phyloP scores from a whole-genome alignment of 2,113 vertebrate genomes.

The Eleginops maclovinus region DNA sequence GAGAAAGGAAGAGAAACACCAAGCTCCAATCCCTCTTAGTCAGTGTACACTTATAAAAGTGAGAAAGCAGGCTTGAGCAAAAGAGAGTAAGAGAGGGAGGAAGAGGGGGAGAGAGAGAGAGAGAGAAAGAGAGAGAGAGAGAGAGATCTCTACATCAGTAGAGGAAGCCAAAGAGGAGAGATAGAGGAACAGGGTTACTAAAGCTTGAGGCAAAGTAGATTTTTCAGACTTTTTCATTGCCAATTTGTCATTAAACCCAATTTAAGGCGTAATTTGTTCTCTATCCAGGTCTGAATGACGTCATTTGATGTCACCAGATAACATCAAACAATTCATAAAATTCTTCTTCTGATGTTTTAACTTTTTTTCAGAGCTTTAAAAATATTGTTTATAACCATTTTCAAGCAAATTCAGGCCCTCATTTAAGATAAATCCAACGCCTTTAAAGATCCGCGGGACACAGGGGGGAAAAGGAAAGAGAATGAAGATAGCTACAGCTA shows the following conservation, averaged over 20 bases:
- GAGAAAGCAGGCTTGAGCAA: constrained; percentile 40
- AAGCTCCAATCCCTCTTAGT: constrained; percentile 63
- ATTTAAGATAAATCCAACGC: too few species aligned
- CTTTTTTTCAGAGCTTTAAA: too few species aligned
- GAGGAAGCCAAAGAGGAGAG: constrained; percentile 17
- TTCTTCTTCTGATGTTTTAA: too few species aligned
- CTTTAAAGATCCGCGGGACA: constrained; percentile 3
- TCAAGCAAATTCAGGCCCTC: too few species aligned
- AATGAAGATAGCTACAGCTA: background rate
- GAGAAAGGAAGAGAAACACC: constrained; percentile 52
- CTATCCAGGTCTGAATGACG: too few species aligned
- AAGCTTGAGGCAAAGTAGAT: too few species aligned
- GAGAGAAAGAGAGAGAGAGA: constrained; percentile 26
- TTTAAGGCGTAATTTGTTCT: too few species aligned
- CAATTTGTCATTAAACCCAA: too few species aligned
- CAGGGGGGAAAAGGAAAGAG: constrained; percentile 5
- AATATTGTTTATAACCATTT: too few species aligned
- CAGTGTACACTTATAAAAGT: constrained; percentile 59
- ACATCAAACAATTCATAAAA: too few species aligned
- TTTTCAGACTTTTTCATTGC: too few species aligned
- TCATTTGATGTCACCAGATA: too few species aligned
- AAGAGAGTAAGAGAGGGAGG: constrained; percentile 24
- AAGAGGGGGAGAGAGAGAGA: constrained; percentile 33
- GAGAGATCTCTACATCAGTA: constrained; percentile 45
- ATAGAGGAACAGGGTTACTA: constrained; percentile 7